Evolutionary conservation across 2,888 invertebrate species (phyloP).

Genomic region (Drosophila diplacantha): DNA sequence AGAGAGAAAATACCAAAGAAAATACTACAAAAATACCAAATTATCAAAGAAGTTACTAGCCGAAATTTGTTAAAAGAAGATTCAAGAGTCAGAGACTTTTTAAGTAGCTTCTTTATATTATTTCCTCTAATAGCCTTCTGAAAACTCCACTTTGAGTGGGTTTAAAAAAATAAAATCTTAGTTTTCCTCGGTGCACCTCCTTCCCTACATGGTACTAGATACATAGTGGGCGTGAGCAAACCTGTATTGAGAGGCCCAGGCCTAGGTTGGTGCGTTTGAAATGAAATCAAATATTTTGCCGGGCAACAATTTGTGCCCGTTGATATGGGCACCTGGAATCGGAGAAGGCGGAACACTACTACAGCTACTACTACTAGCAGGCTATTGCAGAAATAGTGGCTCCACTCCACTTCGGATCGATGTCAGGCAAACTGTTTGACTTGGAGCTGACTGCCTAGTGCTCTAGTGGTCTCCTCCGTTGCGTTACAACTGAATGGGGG

Average conservation of each 20-base stretch:
- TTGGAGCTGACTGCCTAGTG: conserved; percentile 20
- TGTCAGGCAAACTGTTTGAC: conserved; percentile 34
- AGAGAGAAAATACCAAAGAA: neutral
- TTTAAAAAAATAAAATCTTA: neutral
- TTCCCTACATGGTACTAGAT: neutral
- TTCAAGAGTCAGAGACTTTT: neutral
- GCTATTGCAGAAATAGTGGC: conserved; percentile 1
- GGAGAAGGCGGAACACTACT: conserved; percentile 4
- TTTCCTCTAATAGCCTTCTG: too few relatives aligned
- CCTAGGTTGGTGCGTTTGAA: conserved; percentile 46
- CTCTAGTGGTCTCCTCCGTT: conserved; percentile 3
- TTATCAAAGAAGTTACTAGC: neutral
- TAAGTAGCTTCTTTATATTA: too few relatives aligned
- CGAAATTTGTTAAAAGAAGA: neutral
- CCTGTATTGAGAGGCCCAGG: conserved; percentile 27
- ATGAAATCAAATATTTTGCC: conserved; percentile 67
- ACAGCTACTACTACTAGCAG: neutral
- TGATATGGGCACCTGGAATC: conserved; percentile 40
- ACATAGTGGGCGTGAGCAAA: conserved; percentile 14
- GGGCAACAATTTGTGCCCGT: conserved; percentile 55
- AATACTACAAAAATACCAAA: too few relatives aligned
- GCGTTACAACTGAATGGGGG: neutral
- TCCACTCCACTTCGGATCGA: conserved; percentile 20
- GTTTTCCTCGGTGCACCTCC: conserved; percentile 19
- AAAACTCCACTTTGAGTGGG: neutral